Evolutionary conservation across 2,888 invertebrate genomes (phyloP), one percentile per base, ranked within the genome.

Genomic region (Drosophila nr. fundita): DNA sequence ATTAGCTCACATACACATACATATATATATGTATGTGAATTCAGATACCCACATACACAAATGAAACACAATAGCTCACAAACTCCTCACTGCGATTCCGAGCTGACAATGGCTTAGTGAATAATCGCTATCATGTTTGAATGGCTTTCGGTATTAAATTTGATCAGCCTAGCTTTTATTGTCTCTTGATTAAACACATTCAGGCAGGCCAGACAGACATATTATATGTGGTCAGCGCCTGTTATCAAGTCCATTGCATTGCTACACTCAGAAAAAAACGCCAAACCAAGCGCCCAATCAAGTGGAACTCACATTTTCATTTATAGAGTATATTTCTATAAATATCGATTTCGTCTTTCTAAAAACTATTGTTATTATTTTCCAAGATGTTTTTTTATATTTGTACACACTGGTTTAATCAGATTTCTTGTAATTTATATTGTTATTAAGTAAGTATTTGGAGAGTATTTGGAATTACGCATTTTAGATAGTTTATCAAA

Each of bases 91-190:
- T 54, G 4, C 18, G 2, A 27, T 36, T 54, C 7, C 27, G 36
- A 27, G 1, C n/a, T n/a, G 27, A 54, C 36, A 27, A 36, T 27
- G 36, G 27, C 24, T 54, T 27, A n/a, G n/a, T 36, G 13, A 54
- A 55, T n/a, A 55, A n/a, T 27, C 10, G 27, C 27, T n/a, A 27
- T 24, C 6, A 27, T 18, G 24, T 36, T 10, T 36, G 7, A 36
- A 34, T 27, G 38, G n/a, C 11, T 55, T 55, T 27, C 11, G 36
- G 27, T 55, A 38, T 38, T 27, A 55, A 27, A n/a, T 29, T 55
- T 55, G 13, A 55, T n/a, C 8, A 8, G 27, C n/a, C 55, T n/a
- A 38, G 27, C 38, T 55, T 21, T 38, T 38, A 10, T 7, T 27
- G 38, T 38, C 27, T 36, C 11, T n/a, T 8, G 27, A 29, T 27